Conservation (phyloP, 1,140 invertebrate species). For the Aphelenchoides besseyi region DNA sequence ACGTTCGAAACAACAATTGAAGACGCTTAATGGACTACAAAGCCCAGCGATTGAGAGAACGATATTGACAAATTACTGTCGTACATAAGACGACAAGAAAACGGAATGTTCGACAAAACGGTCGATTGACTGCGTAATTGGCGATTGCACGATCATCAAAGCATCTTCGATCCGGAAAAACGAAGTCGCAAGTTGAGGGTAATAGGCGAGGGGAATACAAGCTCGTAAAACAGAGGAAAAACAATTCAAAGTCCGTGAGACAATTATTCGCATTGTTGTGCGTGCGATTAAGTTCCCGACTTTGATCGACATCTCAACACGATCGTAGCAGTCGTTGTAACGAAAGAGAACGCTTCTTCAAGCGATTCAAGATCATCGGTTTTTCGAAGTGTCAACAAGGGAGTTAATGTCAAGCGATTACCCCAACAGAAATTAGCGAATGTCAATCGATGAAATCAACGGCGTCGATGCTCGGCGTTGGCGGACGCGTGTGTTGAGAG, state of each 20-base stretch:
- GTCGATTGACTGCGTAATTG: neutral
- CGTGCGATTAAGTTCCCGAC: too few species aligned
- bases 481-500: neutral
- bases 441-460: neutral
- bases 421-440: neutral
- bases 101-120: constrained; percentile 3
- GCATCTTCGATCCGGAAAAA: neutral
- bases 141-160: neutral
- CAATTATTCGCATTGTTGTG: neutral
- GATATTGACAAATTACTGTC: too few species aligned
- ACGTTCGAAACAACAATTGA: too few species aligned
- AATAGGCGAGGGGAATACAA: too few species aligned
- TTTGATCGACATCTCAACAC: neutral
- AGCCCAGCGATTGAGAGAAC: too few species aligned
- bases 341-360: neutral
- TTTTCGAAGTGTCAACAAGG: too few species aligned
- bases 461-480: neutral
- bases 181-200: neutral
- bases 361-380: too few species aligned
- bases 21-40: too few species aligned
- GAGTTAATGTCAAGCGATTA: too few species aligned
- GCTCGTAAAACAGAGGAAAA: neutral
- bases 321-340: neutral
- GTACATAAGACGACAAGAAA: neutral
- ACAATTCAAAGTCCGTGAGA: neutral